A percentile compares a stretch with the other conserved stretches of the same genome.
phyloP scores from a whole-genome alignment of 2,113 vertebrate species.

The Phalacrocorax brasilianus region DNA sequence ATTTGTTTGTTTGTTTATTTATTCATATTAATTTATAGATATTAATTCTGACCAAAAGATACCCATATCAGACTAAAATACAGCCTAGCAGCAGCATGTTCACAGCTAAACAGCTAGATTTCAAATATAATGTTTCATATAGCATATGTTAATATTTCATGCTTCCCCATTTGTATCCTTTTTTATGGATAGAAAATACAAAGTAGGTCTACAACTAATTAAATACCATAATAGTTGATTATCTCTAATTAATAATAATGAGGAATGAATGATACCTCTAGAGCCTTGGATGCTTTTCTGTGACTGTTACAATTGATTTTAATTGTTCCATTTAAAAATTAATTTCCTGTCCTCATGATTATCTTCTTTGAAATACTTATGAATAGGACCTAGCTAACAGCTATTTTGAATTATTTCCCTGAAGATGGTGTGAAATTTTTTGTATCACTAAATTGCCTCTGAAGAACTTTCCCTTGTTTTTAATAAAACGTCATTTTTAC shows the following conservation, averaged over 20 bases:
- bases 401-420: constrained; percentile 14
- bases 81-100: neutral
- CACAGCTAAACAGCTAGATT: neutral
- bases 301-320: constrained; percentile 19
- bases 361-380: neutral
- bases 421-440: neutral
- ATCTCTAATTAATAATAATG: constrained; percentile 19
- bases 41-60: neutral
- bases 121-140: neutral
- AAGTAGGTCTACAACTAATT: neutral
- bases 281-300: neutral
- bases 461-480: neutral
- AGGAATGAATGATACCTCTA: neutral
- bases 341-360: constrained; percentile 15
- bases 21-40: neutral
- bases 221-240: neutral
- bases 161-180: neutral
- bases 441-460: neutral
- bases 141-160: neutral
- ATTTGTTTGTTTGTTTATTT: neutral
- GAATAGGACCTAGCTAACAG: neutral
- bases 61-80: neutral
- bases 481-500: neutral
- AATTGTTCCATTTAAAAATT: constrained; percentile 38
- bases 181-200: neutral